Evolutionary conservation across 1,140 invertebrate species (phyloP).

Genomic region (Drosophila jambulina): DNA sequence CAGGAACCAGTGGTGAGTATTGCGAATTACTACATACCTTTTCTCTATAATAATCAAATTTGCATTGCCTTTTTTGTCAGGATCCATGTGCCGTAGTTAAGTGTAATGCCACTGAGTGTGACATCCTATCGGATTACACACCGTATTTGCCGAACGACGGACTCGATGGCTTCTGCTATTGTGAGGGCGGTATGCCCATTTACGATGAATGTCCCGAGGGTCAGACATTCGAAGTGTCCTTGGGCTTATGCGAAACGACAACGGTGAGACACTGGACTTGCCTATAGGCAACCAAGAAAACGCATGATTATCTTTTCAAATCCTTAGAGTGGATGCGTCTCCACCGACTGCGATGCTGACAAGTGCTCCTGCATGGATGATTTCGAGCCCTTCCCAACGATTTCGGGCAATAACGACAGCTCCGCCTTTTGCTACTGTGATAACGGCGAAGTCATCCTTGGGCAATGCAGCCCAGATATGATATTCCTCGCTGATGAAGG

Average conservation of each 20-base stretch:
- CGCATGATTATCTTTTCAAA: not conserved
- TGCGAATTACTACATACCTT: not conserved
- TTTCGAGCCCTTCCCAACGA: slow-evolving; percentile 29
- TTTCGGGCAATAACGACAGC: slow-evolving; percentile 8
- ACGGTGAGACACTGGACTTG: slow-evolving; percentile 11
- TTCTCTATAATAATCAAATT: not conserved
- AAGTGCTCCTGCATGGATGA: slow-evolving; percentile 31
- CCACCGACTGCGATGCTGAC: slow-evolving; percentile 25
- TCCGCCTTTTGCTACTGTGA: slow-evolving; percentile 43
- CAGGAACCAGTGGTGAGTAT: slow-evolving; percentile 21
- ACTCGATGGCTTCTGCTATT: slow-evolving; percentile 53
- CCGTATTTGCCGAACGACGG: slow-evolving; percentile 31
- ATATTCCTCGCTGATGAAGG: not conserved
- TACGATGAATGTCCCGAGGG: slow-evolving; percentile 24
- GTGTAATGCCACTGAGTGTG: slow-evolving; percentile 34
- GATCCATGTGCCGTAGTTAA: slow-evolving; percentile 6
- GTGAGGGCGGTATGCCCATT: slow-evolving; percentile 19
- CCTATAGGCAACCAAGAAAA: too few relatives aligned
- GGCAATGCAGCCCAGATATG: slow-evolving; percentile 28
- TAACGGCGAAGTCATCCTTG: slow-evolving; percentile 8
- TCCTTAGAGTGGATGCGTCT: slow-evolving; percentile 3
- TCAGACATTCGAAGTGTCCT: not conserved
- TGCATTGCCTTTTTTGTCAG: not conserved
- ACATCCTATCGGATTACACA: slow-evolving; percentile 2
- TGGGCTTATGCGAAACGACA: slow-evolving; percentile 16